Base-by-base conservation (phyloP, 2,113 vertebrate genomes). In the Oenanthe oenanthe region DNA sequence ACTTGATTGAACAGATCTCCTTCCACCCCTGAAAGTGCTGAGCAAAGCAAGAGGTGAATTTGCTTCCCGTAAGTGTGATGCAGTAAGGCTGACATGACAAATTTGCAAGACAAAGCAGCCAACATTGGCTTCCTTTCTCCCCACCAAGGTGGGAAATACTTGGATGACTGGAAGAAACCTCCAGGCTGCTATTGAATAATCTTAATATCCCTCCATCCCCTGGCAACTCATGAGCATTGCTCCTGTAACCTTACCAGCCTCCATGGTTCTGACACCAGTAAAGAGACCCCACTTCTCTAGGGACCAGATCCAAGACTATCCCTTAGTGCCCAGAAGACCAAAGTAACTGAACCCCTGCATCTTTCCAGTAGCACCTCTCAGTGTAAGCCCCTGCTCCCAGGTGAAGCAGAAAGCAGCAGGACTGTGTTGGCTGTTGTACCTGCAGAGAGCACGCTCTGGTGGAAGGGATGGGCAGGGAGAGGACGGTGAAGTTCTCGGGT, bases 381-480 rank as follows among this genome's bases (percentile, higher is more conserved):
- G 22, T 22, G 19, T 32, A 29, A 84, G 38, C 18, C 34, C 17
- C 24, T 45, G 1, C 9, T 53, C 36, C 50, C 58, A 13, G 10
- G 4, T 0, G 34, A 36, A 73, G 38, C 73, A 84, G 75, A 73
- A 61, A 5, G 0, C 53, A 60, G 32, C 32, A 86, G 74, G 51
- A 47, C 28, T 0, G 9, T 22, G 9, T 1, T 4, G 17, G 58
- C 19, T 32, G 5, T 8, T 7, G 28, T 93, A 99, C 99, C 98
- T 98, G 98, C 54, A 99, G 97, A 29, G 98, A 98, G 84, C 98
- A 99, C 24, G 90, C 58, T 7, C 32, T 88, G 47, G 92, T 91
- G 0, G 97, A 95, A 9, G 98, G 98, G 61, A 99, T 97, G 10
- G 98, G 98, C 53, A 99, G 95, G 24, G 98, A 99, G 7, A 99